phyloP scores from a whole-genome alignment of 2,888 invertebrate genomes.

The Apamea epomidion region DNA sequence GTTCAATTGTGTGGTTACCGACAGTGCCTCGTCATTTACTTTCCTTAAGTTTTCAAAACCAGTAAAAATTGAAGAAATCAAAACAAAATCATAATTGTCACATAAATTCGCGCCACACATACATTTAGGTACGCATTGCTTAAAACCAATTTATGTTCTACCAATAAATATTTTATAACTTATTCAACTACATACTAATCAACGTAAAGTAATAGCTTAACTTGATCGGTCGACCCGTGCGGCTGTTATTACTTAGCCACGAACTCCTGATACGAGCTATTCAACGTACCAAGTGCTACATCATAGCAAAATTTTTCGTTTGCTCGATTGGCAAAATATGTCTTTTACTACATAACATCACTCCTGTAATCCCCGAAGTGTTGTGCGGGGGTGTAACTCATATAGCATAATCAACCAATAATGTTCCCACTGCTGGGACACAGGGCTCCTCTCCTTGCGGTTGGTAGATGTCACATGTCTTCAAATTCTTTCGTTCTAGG shows the following conservation, averaged over 20 bases:
- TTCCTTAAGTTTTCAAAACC: background rate
- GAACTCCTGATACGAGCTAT: no score
- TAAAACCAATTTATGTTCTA: background rate
- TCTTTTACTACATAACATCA: background rate
- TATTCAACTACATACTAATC: background rate
- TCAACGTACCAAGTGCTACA: no score
- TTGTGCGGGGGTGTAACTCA: background rate
- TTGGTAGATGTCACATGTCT: background rate
- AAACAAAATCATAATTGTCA: background rate
- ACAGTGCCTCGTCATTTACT: no score
- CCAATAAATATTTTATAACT: conserved; percentile 13
- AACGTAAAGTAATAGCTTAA: no score
- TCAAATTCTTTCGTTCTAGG: background rate
- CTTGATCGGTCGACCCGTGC: no score
- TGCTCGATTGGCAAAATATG: background rate
- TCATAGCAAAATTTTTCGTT: background rate
- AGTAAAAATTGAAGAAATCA: background rate
- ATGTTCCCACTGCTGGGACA: no score
- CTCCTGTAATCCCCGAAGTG: no score
- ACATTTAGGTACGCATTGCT: background rate
- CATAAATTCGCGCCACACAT: background rate
- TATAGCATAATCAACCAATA: no score
- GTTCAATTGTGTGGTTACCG: background rate
- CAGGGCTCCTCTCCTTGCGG: no score
- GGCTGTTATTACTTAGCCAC: no score